These are phyloP conservation scores for Gila robusta DNA, from an alignment of 2,797 vertebrate species.

Conservation along the genomic window DNA sequence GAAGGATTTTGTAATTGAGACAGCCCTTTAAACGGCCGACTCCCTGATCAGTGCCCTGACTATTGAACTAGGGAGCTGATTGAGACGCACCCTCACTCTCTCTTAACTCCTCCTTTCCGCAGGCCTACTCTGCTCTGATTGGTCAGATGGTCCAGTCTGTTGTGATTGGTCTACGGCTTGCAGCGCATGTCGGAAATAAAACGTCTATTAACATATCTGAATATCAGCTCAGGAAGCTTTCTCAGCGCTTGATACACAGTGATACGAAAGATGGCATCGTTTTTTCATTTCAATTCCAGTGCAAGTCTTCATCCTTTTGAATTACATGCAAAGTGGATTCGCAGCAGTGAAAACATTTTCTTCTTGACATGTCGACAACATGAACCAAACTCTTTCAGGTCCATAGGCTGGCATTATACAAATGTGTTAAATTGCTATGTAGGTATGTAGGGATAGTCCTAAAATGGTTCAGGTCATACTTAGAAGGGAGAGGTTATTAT, in stretches of 20 bases:
- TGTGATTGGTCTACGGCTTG: too few relatives aligned
- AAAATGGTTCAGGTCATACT: too few relatives aligned
- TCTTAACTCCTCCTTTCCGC: too few relatives aligned
- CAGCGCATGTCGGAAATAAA: too few relatives aligned
- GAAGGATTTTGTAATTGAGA: too few relatives aligned
- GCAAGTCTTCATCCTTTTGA: neutral
- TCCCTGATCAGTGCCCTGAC: too few relatives aligned
- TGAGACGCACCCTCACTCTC: too few relatives aligned
- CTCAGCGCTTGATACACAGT: neutral
- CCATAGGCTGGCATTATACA: neutral
- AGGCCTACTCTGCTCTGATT: neutral
- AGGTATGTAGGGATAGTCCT: too few relatives aligned
- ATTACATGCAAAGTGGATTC: neutral
- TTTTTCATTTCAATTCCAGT: neutral
- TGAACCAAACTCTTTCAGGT: neutral
- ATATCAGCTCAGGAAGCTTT: neutral
- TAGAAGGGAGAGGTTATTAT: too few relatives aligned
- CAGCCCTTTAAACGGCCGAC: too few relatives aligned
- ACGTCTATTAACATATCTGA: too few relatives aligned
- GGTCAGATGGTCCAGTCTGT: neutral
- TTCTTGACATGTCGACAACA: neutral
- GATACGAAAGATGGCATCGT: neutral
- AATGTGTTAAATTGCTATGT: neutral
- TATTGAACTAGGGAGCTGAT: too few relatives aligned
- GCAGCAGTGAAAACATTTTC: neutral